Percentiles rank a stretch among this genome's conserved stretches.
phyloP scores from a whole-genome alignment of 1,140 invertebrate species.

The Yoshiicerus persimilis region DNA sequence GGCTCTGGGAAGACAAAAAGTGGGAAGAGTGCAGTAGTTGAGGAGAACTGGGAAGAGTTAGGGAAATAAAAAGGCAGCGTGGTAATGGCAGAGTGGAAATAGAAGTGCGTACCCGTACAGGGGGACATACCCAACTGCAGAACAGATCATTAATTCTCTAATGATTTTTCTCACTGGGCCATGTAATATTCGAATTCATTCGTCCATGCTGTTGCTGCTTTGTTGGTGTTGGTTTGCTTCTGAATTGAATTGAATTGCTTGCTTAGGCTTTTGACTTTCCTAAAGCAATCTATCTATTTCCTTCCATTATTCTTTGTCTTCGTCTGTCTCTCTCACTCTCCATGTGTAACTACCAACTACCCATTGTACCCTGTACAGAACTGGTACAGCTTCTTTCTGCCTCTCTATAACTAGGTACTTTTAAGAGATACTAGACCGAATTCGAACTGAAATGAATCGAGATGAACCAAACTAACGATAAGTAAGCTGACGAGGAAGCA shows the following conservation, averaged over 20 bases:
- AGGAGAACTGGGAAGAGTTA: neutral
- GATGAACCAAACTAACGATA: neutral
- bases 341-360: neutral
- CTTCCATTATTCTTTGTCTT: slow-evolving; percentile 18
- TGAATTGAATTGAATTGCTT: slow-evolving; percentile 10
- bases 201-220: slow-evolving; percentile 9
- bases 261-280: slow-evolving; percentile 6
- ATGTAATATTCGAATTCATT: slow-evolving; percentile 19
- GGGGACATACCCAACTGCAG: neutral
- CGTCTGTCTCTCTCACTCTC: neutral
- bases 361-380: neutral
- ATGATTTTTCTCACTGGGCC: slow-evolving; percentile 29
- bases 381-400: no score
- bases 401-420: neutral
- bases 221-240: slow-evolving; percentile 6
- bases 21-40: neutral
- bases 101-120: neutral
- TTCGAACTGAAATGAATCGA: neutral
- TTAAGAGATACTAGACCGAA: neutral
- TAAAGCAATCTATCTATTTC: slow-evolving; percentile 7
- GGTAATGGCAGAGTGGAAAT: neutral
- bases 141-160: slow-evolving; percentile 24
- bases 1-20: neutral
- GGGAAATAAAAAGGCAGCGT: neutral
- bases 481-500: neutral